Base-by-base conservation (phyloP, 2,797 vertebrate genomes). In the Lutjanus campechanus region DNA sequence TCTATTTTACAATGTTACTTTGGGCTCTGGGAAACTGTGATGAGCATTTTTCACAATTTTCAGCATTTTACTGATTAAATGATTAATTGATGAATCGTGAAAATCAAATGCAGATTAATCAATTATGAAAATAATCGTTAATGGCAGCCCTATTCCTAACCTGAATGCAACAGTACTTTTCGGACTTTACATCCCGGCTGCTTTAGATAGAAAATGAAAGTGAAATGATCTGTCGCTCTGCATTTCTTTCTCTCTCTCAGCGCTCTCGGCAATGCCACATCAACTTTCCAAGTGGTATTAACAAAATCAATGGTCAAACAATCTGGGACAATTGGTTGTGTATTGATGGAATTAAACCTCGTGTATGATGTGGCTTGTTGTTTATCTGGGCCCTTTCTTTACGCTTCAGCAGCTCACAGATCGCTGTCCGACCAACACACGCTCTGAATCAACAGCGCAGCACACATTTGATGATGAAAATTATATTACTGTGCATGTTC, bases 291-390 rank as follows among this genome's bases (percentile, higher is more conserved):
- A 93, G 91, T 92, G 93, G 94, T 93, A 96, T 96, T 96, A 97
- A 95, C 95, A 91, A 96, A 97, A 98, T 98, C 97, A 97, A 97
- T 97, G 94, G 89, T 90, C 93, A 93, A 95, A 96, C 96, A 96
- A 96, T 98, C 94, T 96, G 95, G 96, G 96, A 96, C 95, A 95
- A 96, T 97, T 97, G 96, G 95, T 96, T 94, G 96, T 89, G 94
- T 97, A 97, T 97, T 96, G 97, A 98, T 95, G 96, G 95, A 97
- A 97, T 97, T 97, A 97, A 97, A 97, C 94, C 96, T 96, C 0
- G 84, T 96, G 97, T 96, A 96, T 96, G 97, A 97, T 94, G 94
- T 94, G 94, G 94, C 95, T 95, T 95, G 94, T 96, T 96, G 96
- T 96, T 96, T 96, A 93, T 96, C 93, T 87, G 60, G 88, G 89